Conservation (phyloP, 2,888 invertebrate species). For the Plemyria rubiginata region DNA sequence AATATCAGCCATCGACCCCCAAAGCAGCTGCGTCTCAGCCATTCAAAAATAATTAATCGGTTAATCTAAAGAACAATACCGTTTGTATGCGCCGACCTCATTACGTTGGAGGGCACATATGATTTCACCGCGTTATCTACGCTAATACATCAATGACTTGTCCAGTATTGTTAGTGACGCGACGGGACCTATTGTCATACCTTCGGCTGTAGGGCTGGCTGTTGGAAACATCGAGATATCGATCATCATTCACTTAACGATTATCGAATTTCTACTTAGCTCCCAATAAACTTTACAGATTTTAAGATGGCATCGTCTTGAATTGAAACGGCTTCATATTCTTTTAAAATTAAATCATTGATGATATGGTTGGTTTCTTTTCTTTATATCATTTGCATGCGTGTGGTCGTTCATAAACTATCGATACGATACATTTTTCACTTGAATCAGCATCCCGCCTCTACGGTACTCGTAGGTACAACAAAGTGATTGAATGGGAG, state of each 20-base stretch:
- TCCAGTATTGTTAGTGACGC: conserved; percentile 80
- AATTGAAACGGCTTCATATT: background rate
- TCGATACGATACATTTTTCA: conserved; percentile 42
- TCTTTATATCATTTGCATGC: background rate
- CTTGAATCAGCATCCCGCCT: conserved; percentile 44
- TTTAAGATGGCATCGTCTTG: background rate
- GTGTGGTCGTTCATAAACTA: conserved; percentile 12
- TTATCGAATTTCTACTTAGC: background rate
- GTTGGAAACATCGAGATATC: conserved; percentile 27
- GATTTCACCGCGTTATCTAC: conserved; percentile 80
- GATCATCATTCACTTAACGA: background rate
- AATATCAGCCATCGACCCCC: conserved; percentile 19
- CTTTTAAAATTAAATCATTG: no score
- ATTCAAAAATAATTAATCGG: conserved; percentile 57
- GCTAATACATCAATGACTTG: conserved; percentile 81
- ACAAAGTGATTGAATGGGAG: conserved; percentile 60
- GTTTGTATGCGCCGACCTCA: conserved; percentile 57
- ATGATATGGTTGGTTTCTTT: background rate
- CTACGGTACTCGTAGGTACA: conserved; percentile 46
- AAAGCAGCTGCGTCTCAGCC: conserved; percentile 32
- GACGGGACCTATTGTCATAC: conserved; percentile 59
- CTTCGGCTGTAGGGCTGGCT: conserved; percentile 32
- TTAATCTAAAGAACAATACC: conserved; percentile 62
- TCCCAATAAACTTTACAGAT: no score
- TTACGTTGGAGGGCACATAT: conserved; percentile 60